Conservation (phyloP, 2,797 vertebrate species). For the Sciurus carolinensis region DNA sequence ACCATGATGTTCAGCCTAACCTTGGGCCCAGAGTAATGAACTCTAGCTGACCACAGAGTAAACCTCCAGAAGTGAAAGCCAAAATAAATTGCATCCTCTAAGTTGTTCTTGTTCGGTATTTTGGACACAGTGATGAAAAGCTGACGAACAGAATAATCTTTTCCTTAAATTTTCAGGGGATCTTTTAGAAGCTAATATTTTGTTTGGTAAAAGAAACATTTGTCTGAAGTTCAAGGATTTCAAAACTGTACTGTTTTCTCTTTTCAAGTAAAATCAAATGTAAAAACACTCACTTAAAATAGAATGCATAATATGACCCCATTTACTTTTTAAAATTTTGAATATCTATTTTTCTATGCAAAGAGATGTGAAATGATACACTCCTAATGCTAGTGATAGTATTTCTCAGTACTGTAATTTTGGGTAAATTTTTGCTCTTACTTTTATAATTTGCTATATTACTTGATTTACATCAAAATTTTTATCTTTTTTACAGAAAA, state of each 20-base stretch:
- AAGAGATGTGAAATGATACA: not conserved
- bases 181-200: slow-evolving; percentile 55
- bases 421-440: slow-evolving; percentile 36
- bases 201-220: slow-evolving; percentile 48
- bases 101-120: too few relatives aligned
- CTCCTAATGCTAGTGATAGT: not conserved
- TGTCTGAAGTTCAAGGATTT: slow-evolving; percentile 64
- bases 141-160: not conserved
- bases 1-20: too few relatives aligned
- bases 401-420: slow-evolving; percentile 37
- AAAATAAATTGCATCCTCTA: too few relatives aligned
- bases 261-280: slow-evolving; percentile 67
- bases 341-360: slow-evolving; percentile 38
- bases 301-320: not conserved
- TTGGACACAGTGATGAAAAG: too few relatives aligned
- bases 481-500: slow-evolving; percentile 5
- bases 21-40: too few relatives aligned
- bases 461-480: slow-evolving; percentile 36
- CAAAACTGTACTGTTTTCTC: slow-evolving; percentile 56
- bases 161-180: slow-evolving; percentile 19
- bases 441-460: slow-evolving; percentile 64
- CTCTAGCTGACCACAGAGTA: too few relatives aligned
- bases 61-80: too few relatives aligned
- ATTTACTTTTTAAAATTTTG: slow-evolving; percentile 49
- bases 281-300: slow-evolving; percentile 47